A percentile compares a stretch with the other conserved stretches of the same genome.
Conservation (phyloP, 1,140 invertebrate genomes). For the Brachionus asplanchnoidis region DNA sequence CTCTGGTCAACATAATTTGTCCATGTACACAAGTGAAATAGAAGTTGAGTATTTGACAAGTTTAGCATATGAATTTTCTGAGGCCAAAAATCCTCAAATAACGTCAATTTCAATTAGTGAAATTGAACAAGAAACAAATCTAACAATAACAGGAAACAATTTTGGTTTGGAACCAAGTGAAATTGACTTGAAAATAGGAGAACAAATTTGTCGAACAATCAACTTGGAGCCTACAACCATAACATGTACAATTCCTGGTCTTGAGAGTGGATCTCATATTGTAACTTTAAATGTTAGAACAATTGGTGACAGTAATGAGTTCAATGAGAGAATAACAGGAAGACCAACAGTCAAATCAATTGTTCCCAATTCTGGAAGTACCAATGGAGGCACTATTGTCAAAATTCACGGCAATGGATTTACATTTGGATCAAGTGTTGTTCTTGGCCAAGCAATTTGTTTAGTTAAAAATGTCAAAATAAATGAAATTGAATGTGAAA, state of each 20-base stretch:
- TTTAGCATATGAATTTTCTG: not conserved
- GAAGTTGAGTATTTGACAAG: not conserved
- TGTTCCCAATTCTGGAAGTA: not conserved
- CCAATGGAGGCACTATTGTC: slow-evolving; percentile 48
- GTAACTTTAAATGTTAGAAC: not conserved
- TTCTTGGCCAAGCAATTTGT: slow-evolving; percentile 40
- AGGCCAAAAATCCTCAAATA: not conserved
- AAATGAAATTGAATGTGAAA: not conserved
- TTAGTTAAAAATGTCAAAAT: slow-evolving; percentile 38
- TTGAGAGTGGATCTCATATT: not conserved
- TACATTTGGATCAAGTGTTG: not conserved
- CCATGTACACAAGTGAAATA: not conserved
- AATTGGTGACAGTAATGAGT: not conserved
- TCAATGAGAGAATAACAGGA: not conserved
- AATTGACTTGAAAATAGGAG: not conserved
- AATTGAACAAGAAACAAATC: not conserved
- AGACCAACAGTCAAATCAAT: not conserved
- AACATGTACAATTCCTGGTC: not conserved
- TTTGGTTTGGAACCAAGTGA: not conserved
- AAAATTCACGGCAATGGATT: slow-evolving; percentile 50
- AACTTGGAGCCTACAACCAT: not conserved
- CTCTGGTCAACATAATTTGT: not conserved
- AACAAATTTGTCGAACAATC: not conserved
- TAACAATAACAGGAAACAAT: not conserved
- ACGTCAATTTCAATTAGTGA: not conserved